A percentile compares a stretch with the other conserved stretches of the same genome.
Conservation (phyloP, 2,797 vertebrate genomes). For the Meriones psammophilus region DNA sequence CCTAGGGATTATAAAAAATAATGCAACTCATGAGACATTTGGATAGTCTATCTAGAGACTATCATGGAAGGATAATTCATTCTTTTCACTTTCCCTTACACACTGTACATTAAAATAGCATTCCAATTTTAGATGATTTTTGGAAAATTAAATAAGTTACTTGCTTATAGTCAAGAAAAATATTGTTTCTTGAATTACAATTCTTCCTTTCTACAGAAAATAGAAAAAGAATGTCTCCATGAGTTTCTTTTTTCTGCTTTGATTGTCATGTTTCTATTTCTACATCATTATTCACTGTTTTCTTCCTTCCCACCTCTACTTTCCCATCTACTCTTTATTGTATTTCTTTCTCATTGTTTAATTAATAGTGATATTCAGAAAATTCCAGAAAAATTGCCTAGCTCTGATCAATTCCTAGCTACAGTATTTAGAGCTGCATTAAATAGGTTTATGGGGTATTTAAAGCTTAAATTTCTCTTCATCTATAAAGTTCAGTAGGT, state of each 20-base stretch:
- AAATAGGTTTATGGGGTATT: not conserved
- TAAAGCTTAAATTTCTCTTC: slow-evolving; percentile 32
- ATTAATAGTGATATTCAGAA: not conserved
- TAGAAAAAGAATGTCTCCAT: not conserved
- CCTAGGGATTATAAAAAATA: not conserved
- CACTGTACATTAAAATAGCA: not conserved
- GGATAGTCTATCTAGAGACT: not conserved
- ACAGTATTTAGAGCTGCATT: not conserved
- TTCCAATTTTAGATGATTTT: not conserved
- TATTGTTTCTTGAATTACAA: not conserved
- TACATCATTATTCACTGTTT: not conserved
- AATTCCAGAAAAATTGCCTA: not conserved
- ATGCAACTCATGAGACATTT: not conserved
- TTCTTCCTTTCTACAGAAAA: not conserved
- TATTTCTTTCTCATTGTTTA: not conserved
- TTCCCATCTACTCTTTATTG: not conserved
- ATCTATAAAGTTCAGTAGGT: slow-evolving; percentile 27
- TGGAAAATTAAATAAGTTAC: slow-evolving; percentile 1
- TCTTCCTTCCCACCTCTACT: not conserved
- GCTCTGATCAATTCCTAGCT: not conserved
- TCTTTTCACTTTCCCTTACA: not conserved
- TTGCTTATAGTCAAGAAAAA: not conserved
- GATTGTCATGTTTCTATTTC: slow-evolving; percentile 6
- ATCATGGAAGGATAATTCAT: not conserved
- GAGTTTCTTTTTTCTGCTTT: not conserved